phyloP scores from a whole-genome alignment of 2,888 invertebrate genomes.

The Polymixis flavicincta region DNA sequence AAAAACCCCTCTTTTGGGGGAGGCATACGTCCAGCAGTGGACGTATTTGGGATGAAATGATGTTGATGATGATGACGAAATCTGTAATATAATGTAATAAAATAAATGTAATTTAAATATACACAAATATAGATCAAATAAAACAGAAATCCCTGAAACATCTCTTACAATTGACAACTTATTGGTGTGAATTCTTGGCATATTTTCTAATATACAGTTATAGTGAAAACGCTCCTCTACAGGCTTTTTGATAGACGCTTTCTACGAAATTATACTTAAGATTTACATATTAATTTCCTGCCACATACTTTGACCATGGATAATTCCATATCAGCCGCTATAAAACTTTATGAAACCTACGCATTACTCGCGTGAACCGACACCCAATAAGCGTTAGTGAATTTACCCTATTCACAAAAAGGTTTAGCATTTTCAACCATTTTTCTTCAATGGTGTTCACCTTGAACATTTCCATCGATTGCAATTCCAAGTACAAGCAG shows the following conservation, averaged over 20 bases:
- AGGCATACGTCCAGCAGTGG: too few species aligned
- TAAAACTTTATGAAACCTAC: slow-evolving; percentile 25
- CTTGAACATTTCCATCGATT: slow-evolving; percentile 74
- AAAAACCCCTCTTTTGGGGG: too few species aligned
- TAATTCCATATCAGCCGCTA: slow-evolving; percentile 22
- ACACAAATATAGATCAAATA: too few species aligned
- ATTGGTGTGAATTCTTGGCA: background rate
- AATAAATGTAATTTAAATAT: too few species aligned
- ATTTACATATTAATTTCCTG: slow-evolving; percentile 32
- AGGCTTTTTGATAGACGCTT: background rate
- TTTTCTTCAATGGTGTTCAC: slow-evolving; percentile 63
- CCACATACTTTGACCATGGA: background rate
- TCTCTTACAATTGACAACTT: background rate
- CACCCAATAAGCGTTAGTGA: slow-evolving; percentile 55
- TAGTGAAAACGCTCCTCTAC: background rate
- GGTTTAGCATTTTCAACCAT: slow-evolving; percentile 42
- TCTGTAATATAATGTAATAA: too few species aligned
- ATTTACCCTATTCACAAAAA: slow-evolving; percentile 51
- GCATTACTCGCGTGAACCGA: slow-evolving; percentile 44
- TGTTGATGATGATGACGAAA: background rate
- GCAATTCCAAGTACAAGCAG: slow-evolving; percentile 63
- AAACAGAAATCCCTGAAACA: background rate
- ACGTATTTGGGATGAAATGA: too few species aligned
- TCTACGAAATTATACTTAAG: background rate
- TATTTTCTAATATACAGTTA: background rate